These are phyloP conservation scores for Glaucomys volans DNA, from an alignment of 2,113 vertebrate species.

Conservation along the genomic window DNA sequence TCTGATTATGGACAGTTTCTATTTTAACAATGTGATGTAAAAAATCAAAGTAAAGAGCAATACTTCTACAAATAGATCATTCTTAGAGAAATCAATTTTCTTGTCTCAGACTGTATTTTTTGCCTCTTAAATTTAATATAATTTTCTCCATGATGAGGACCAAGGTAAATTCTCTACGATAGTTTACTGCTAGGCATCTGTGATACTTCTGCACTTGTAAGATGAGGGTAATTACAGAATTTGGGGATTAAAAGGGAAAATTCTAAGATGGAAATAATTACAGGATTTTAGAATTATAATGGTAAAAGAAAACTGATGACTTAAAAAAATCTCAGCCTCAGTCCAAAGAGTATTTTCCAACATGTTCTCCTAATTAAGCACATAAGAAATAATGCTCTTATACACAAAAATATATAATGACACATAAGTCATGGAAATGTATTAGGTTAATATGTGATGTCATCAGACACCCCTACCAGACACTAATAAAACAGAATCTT, in stretches of 20 bases:
- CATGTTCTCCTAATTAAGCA: conserved; percentile 12
- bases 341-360: background rate
- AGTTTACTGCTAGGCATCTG: conserved; percentile 24
- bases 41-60: background rate
- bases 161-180: conserved; percentile 50
- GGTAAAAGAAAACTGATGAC: conserved; percentile 15
- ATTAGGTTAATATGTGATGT: background rate
- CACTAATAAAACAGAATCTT: background rate
- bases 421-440: background rate
- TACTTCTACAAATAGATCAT: background rate
- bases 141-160: conserved; percentile 24
- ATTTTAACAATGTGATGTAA: conserved; percentile 1
- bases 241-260: conserved; percentile 31
- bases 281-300: conserved; percentile 43
- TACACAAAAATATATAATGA: background rate
- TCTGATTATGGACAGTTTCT: conserved; percentile 8
- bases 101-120: conserved; percentile 26
- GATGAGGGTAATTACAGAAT: conserved; percentile 9
- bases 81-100: conserved; percentile 16
- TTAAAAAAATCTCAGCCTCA: background rate
- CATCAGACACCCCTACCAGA: background rate
- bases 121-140: conserved; percentile 50
- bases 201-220: background rate
- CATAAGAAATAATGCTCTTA: background rate
- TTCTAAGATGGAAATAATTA: conserved; percentile 44